A percentile compares a stretch with the other conserved stretches of the same genome.
phyloP scores from a whole-genome alignment of 2,888 invertebrate species.

The Amblyjoppa proteus region DNA sequence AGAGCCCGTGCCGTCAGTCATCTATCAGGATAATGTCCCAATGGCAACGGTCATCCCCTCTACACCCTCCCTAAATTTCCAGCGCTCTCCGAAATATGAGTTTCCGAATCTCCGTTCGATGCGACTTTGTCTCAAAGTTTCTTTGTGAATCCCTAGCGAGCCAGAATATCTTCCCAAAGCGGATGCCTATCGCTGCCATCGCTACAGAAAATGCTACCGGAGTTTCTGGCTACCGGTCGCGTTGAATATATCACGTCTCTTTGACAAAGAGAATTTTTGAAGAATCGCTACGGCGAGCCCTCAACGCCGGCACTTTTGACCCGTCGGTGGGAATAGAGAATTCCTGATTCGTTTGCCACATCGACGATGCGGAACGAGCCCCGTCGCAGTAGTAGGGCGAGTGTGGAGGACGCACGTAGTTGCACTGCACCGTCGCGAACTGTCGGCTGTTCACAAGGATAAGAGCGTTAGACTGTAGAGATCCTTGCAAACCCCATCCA shows the following conservation, averaged over 20 bases:
- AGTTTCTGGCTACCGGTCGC: neutral
- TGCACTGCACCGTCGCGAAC: neutral
- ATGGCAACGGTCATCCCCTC: no score
- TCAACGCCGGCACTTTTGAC: slow-evolving; percentile 15
- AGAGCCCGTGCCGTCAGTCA: no score
- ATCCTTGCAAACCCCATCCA: slow-evolving; percentile 28
- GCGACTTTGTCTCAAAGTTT: no score
- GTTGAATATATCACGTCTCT: slow-evolving; percentile 6
- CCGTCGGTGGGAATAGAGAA: slow-evolving; percentile 35
- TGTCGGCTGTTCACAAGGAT: neutral
- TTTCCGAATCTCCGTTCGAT: no score
- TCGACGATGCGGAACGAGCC: slow-evolving; percentile 56
- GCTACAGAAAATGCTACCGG: neutral
- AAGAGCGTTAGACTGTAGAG: slow-evolving; percentile 47
- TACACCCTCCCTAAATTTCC: no score
- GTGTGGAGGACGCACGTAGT: slow-evolving; percentile 11
- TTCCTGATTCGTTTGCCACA: slow-evolving; percentile 66
- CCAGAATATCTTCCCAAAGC: no score
- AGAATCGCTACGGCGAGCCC: slow-evolving; percentile 32
- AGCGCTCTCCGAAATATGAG: no score
- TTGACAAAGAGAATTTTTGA: slow-evolving; percentile 67
- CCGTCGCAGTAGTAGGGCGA: slow-evolving; percentile 27
- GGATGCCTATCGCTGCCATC: no score
- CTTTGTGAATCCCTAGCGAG: no score
- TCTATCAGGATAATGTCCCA: no score